These are phyloP conservation scores for Oryzaephilus surinamensis DNA, from an alignment of 1,140 invertebrate species.

Conservation along the genomic window DNA sequence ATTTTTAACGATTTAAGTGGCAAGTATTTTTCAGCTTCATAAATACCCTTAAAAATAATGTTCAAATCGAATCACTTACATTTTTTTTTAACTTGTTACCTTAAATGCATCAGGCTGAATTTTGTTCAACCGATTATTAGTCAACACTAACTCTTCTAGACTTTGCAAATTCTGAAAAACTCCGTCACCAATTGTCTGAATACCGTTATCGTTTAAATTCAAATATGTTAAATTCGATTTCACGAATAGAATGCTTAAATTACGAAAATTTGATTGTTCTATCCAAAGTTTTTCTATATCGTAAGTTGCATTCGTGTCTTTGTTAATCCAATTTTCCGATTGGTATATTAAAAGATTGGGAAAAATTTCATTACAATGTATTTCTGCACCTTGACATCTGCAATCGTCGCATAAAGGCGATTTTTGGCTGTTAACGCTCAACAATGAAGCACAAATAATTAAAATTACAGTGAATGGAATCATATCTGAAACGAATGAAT, in stretches of 20 bases:
- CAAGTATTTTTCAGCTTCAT: constrained; percentile 14
- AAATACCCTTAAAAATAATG: constrained; percentile 42
- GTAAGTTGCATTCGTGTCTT: not conserved
- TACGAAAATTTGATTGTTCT: constrained; percentile 15
- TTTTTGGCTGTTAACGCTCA: no score
- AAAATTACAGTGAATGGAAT: no score
- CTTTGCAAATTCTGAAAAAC: constrained; percentile 52
- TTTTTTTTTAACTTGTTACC: constrained; percentile 36
- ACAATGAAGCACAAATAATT: no score
- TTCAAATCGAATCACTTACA: not conserved
- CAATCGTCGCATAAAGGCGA: no score
- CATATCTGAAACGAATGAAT: no score
- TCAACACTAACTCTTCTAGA: constrained; percentile 54
- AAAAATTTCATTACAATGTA: not conserved
- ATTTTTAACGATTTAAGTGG: constrained; percentile 48
- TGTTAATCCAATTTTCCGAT: not conserved
- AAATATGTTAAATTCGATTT: constrained; percentile 15
- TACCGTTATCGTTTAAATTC: constrained; percentile 37
- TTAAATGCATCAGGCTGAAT: constrained; percentile 53
- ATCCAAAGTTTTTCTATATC: constrained; percentile 5
- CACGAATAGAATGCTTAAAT: constrained; percentile 21
- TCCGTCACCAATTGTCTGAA: constrained; percentile 44
- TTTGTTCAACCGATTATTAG: constrained; percentile 50
- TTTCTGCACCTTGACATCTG: no score
- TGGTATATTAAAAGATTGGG: not conserved